Percentiles rank a stretch among this genome's conserved stretches.
These are phyloP conservation scores for Boulengeromyrus knoepffleri DNA, from an alignment of 2,113 vertebrate genomes.

Conservation along the genomic window DNA sequence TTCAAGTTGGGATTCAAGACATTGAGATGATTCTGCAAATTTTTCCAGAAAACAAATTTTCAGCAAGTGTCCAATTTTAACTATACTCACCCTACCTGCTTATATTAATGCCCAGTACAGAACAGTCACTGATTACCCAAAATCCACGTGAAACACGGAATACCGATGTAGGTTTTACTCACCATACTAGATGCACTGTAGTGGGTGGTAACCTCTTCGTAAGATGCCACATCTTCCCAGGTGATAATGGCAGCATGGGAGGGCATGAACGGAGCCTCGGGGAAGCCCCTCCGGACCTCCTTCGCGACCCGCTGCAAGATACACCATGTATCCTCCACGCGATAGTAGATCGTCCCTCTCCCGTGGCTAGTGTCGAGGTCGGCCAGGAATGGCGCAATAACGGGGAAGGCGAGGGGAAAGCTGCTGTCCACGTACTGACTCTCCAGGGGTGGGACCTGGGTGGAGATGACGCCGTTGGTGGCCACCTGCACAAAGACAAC, in stretches of 20 bases:
- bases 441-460: slow-evolving; percentile 87
- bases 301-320: slow-evolving; percentile 59
- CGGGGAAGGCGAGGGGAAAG: slow-evolving; percentile 89
- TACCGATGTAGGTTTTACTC: background rate
- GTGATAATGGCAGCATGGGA: slow-evolving; percentile 73
- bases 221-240: slow-evolving; percentile 82
- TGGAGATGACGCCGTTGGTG: slow-evolving; percentile 92
- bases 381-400: slow-evolving; percentile 84
- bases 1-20: too few species aligned
- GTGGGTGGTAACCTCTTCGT: slow-evolving; percentile 58
- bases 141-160: background rate
- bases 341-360: slow-evolving; percentile 75
- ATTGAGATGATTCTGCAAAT: too few species aligned
- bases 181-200: background rate
- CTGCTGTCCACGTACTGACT: slow-evolving; percentile 94
- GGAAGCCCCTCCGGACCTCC: slow-evolving; percentile 75
- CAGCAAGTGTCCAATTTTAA: too few species aligned
- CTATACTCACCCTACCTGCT: background rate
- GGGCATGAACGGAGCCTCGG: slow-evolving; percentile 61
- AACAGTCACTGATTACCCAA: background rate
- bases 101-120: background rate
- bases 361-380: slow-evolving; percentile 83
- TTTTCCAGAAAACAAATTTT: too few species aligned
- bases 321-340: slow-evolving; percentile 64
- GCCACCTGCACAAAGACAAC: slow-evolving; percentile 67